A percentile compares a stretch with the other conserved stretches of the same genome.
Evolutionary conservation across 2,888 invertebrate species (phyloP).

Genomic region (Synergus umbraculus): DNA sequence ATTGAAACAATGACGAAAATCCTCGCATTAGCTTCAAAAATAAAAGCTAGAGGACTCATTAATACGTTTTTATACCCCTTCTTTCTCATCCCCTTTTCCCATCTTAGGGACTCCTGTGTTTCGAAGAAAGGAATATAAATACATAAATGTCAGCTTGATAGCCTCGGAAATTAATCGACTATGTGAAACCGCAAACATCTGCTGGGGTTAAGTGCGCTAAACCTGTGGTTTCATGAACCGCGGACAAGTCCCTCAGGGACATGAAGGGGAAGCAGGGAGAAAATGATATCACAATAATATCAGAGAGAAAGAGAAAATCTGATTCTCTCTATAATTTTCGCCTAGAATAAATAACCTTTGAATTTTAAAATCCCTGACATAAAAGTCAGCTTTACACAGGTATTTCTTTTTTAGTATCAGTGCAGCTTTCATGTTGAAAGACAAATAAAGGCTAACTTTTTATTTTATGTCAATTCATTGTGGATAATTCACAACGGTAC

Average conservation of each 20-base stretch:
- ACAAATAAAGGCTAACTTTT: too few relatives aligned
- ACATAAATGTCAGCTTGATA: not conserved
- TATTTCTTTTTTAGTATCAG: too few relatives aligned
- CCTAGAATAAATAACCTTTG: not conserved
- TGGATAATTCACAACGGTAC: not conserved
- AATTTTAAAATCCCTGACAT: not conserved
- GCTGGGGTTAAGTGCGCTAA: slow-evolving; percentile 44
- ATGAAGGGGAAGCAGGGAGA: not conserved
- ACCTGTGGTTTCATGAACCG: slow-evolving; percentile 14
- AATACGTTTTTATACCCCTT: too few relatives aligned
- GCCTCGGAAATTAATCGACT: not conserved
- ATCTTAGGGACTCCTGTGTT: not conserved
- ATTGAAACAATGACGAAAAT: not conserved
- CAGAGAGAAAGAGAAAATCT: not conserved
- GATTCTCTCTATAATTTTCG: not conserved
- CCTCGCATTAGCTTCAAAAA: too few relatives aligned
- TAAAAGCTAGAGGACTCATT: too few relatives aligned
- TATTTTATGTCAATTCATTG: not conserved
- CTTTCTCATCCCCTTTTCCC: not conserved
- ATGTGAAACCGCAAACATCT: slow-evolving; percentile 54
- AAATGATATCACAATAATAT: not conserved
- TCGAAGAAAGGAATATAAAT: not conserved
- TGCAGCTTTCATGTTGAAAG: too few relatives aligned
- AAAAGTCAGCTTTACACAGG: not conserved
- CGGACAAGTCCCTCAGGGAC: slow-evolving; percentile 9